Percentiles rank a stretch among this genome's conserved stretches.
Conservation (phyloP, 2,797 vertebrate genomes). For the Aselliscus stoliczkanus region DNA sequence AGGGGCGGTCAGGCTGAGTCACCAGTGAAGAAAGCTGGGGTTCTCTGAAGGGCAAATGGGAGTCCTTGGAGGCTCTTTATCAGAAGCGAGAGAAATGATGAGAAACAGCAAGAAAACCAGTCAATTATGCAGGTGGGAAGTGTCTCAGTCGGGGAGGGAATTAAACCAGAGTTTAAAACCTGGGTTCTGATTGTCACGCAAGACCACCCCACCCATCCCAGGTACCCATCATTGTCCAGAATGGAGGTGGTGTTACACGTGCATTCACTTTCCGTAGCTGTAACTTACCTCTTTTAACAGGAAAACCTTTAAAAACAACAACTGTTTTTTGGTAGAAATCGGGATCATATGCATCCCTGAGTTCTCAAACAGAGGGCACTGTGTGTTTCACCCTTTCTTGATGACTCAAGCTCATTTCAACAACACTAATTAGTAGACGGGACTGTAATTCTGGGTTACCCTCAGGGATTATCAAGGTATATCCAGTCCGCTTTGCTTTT, state of each 20-base stretch:
- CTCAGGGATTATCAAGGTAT: background rate
- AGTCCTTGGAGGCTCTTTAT: background rate
- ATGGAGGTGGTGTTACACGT: background rate
- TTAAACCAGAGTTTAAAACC: background rate
- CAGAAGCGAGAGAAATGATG: background rate
- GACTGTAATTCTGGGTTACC: background rate
- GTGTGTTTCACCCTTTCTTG: background rate
- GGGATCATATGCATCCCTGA: background rate
- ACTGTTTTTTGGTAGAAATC: background rate
- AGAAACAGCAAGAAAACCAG: background rate
- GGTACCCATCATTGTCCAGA: accelerated
- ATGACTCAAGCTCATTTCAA: background rate
- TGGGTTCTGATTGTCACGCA: background rate
- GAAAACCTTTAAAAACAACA: background rate
- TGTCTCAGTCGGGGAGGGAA: accelerated
- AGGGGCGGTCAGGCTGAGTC: background rate
- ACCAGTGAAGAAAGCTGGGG: background rate
- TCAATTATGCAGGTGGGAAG: too few species aligned
- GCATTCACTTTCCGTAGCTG: background rate
- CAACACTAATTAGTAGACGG: background rate
- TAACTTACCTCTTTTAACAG: background rate
- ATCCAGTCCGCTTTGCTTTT: background rate
- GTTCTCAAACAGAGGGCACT: background rate
- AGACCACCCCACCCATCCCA: background rate
- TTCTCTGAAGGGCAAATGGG: background rate